Percentiles rank a stretch among this genome's conserved stretches.
These are phyloP conservation scores for Eristalinus aeneus DNA, from an alignment of 2,888 invertebrate species.

Conservation along the genomic window DNA sequence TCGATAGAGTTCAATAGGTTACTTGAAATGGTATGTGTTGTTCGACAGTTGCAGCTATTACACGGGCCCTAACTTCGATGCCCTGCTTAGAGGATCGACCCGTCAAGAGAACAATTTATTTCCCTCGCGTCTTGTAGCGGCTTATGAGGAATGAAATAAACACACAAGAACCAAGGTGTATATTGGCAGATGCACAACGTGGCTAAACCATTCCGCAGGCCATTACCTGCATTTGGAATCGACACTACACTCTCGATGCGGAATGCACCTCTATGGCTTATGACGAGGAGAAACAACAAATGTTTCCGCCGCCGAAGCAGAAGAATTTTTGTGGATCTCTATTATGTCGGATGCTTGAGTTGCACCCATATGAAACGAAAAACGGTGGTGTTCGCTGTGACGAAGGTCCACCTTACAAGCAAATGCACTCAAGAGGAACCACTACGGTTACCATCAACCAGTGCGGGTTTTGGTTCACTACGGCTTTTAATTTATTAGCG, in stretches of 20 bases:
- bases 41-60: slow-evolving; percentile 49
- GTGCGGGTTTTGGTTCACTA: slow-evolving; percentile 68
- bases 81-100: slow-evolving; percentile 33
- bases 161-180: slow-evolving; percentile 51
- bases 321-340: slow-evolving; percentile 70
- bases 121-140: slow-evolving; percentile 46
- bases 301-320: slow-evolving; percentile 70
- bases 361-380: slow-evolving; percentile 72
- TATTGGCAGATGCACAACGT: slow-evolving; percentile 60
- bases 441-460: slow-evolving; percentile 42
- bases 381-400: slow-evolving; percentile 71
- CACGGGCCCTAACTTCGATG: slow-evolving; percentile 17
- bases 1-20: slow-evolving; percentile 59
- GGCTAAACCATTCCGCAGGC: slow-evolving; percentile 42
- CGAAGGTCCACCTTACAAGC: slow-evolving; percentile 79
- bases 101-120: slow-evolving; percentile 42
- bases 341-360: slow-evolving; percentile 70
- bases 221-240: slow-evolving; percentile 65
- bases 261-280: slow-evolving; percentile 67
- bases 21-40: slow-evolving; percentile 43
- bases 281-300: slow-evolving; percentile 67
- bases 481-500: slow-evolving; percentile 70
- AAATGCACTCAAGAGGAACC: slow-evolving; percentile 81
- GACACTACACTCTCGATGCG: slow-evolving; percentile 59
- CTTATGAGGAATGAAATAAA: slow-evolving; percentile 62